A percentile compares a stretch with the other conserved stretches of the same genome.
Evolutionary conservation across 2,797 vertebrate genomes (phyloP).

Genomic region (Dermochelys coriacea): DNA sequence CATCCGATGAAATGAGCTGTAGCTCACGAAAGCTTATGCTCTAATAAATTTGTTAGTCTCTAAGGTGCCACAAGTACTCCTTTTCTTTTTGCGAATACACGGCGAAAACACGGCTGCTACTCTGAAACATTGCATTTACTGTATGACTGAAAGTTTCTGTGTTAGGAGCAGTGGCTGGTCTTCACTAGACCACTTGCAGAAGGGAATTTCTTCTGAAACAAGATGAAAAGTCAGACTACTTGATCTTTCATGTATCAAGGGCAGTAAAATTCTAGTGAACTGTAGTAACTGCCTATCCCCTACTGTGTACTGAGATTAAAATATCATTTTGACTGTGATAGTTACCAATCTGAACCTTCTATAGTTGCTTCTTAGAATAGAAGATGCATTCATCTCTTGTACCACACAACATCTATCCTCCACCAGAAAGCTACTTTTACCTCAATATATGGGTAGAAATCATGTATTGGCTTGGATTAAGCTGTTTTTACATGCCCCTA

Average conservation of each 20-base stretch:
- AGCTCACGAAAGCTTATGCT: too few relatives aligned
- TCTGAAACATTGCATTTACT: constrained; percentile 74
- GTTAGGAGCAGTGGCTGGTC: constrained; percentile 73
- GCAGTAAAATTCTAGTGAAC: constrained; percentile 81
- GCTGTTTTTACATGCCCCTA: constrained; percentile 32
- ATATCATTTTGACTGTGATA: constrained; percentile 67
- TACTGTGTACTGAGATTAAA: constrained; percentile 77
- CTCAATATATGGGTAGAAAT: constrained; percentile 41
- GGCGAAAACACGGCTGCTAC: too few relatives aligned
- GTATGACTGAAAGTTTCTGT: constrained; percentile 79
- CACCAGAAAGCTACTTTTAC: constrained; percentile 45
- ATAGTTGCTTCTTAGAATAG: constrained; percentile 69
- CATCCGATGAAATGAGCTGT: too few relatives aligned
- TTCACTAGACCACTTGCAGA: constrained; percentile 79
- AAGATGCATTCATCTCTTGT: constrained; percentile 58
- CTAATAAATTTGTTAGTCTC: too few relatives aligned
- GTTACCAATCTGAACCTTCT: constrained; percentile 72
- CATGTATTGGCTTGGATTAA: constrained; percentile 44
- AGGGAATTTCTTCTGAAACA: constrained; percentile 78
- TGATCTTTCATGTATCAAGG: constrained; percentile 81
- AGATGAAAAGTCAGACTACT: constrained; percentile 81
- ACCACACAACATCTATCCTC: constrained; percentile 50
- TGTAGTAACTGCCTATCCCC: constrained; percentile 78
- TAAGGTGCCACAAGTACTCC: too few relatives aligned
- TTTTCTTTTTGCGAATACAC: too few relatives aligned